Base-by-base conservation (phyloP, 2,797 vertebrate species). In the Petrocephalus schoutedeni region DNA sequence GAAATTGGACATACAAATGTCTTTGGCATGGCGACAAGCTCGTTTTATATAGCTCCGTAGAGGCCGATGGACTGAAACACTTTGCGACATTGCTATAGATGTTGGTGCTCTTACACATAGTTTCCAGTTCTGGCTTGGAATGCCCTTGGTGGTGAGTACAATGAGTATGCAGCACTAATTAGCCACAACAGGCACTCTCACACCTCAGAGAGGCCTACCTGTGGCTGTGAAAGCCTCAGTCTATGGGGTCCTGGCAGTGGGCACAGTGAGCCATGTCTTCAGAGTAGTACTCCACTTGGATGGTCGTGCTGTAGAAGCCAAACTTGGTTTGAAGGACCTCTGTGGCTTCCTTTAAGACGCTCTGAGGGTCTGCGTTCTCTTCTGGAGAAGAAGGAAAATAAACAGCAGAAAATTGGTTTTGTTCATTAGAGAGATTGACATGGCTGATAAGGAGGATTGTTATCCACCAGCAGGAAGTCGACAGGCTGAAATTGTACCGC, bases 201-300 rank as follows among this genome's bases (percentile, higher is more conserved):
- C 23, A 51, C 45, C 53, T 32, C 36, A 14, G 45, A 54, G 45
- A 53, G 87, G 87, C 80, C 77, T 49, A 19, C 77, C 77, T 28
- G 12, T 4, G 12, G 49, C 86, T 49, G 9, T 12, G 45, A 59
- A 5, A 36, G 59, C 23, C 51, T 97, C 94, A 99, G 94, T 96
- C 95, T 0, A 64, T 71, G 10, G 97, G 97, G 90, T 97, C 97
- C 93, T 93, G 96, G 94, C 98, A 98, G 91, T 93, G 95, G 57
- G 51, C 91, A 90, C 98, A 99, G 92, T 94, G 93, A 51, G 92
- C 94, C 95, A 96, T 97, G 92, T 96, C 97, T 0, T 97, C 96
- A 21, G 54, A 93, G 93, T 97, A 97, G 71, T 82, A 93, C 91
- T 99, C 98, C 12, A 99, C 97, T 93, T 99, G 98, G 91, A 99